Evolutionary conservation across 2,113 vertebrate genomes (phyloP).

Genomic region (Psilopsiagon aurifrons): DNA sequence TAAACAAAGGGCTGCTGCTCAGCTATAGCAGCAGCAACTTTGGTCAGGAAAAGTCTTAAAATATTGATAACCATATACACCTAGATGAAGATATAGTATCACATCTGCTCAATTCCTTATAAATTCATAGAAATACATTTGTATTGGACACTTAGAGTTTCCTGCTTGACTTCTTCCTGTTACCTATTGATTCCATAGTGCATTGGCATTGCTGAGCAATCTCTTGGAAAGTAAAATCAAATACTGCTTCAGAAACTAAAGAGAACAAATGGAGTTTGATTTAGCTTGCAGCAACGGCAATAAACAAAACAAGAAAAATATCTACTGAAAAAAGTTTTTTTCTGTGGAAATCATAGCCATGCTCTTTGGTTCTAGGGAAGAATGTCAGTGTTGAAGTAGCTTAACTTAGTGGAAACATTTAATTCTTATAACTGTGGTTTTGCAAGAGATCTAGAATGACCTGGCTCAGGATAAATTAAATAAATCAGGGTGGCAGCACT

Average conservation of each 20-base stretch:
- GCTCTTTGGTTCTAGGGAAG: background rate
- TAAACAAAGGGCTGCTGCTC: background rate
- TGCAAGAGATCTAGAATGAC: background rate
- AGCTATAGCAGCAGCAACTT: background rate
- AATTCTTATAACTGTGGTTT: background rate
- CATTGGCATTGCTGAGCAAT: background rate
- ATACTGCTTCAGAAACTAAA: background rate
- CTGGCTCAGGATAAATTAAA: background rate
- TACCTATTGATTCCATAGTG: background rate
- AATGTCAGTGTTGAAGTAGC: slow-evolving; percentile 2
- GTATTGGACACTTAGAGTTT: background rate
- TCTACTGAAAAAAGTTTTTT: background rate
- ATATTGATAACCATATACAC: background rate
- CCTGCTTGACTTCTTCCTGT: background rate
- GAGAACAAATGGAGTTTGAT: background rate
- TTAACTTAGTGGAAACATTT: slow-evolving; percentile 20
- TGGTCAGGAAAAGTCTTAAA: background rate
- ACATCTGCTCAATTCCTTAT: slow-evolving; percentile 15
- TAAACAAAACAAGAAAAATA: background rate
- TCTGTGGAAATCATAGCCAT: background rate
- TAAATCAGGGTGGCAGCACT: background rate
- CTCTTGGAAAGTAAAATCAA: background rate
- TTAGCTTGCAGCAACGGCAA: background rate
- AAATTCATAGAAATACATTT: background rate
- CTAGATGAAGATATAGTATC: background rate